phyloP scores from a whole-genome alignment of 2,888 invertebrate species.

The Caenorhabditis macrosperma region DNA sequence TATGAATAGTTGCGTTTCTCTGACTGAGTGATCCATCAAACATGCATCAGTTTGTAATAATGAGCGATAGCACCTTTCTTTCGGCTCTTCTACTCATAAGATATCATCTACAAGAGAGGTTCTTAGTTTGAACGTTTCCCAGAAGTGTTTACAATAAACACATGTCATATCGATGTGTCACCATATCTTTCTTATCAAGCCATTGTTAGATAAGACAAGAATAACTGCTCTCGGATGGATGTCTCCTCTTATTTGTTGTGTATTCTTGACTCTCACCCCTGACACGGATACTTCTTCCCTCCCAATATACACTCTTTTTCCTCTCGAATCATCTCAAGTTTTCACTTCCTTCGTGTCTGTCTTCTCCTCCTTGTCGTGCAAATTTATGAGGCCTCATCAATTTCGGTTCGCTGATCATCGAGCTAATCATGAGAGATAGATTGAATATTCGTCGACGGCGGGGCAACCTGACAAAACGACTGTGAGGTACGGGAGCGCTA shows the following conservation, averaged over 20 bases:
- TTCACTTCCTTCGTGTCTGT: constrained; percentile 27
- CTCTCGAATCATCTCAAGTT: constrained; percentile 16
- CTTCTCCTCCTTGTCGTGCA: constrained; percentile 25
- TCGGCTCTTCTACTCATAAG: constrained; percentile 2
- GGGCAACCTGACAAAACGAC: constrained; percentile 54
- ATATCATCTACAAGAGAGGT: too few relatives aligned
- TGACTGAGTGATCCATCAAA: background rate
- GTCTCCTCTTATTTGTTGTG: background rate
- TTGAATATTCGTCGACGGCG: constrained; percentile 36
- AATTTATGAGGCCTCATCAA: constrained; percentile 51
- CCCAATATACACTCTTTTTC: constrained; percentile 28
- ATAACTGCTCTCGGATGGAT: background rate
- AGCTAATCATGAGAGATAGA: constrained; percentile 56
- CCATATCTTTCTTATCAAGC: background rate
- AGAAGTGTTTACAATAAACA: background rate
- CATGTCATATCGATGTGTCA: background rate
- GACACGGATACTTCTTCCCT: constrained; percentile 28
- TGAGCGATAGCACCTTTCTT: constrained; percentile 25
- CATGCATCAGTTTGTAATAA: constrained; percentile 25
- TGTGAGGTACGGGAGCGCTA: constrained; percentile 45
- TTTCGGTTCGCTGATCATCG: constrained; percentile 27
- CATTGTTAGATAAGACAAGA: too few relatives aligned
- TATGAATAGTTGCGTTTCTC: constrained; percentile 18
- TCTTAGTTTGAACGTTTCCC: too few relatives aligned
- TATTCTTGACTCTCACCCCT: background rate